These are phyloP conservation scores for Bicyclus anynana DNA, from an alignment of 1,140 invertebrate species.

Conservation along the genomic window DNA sequence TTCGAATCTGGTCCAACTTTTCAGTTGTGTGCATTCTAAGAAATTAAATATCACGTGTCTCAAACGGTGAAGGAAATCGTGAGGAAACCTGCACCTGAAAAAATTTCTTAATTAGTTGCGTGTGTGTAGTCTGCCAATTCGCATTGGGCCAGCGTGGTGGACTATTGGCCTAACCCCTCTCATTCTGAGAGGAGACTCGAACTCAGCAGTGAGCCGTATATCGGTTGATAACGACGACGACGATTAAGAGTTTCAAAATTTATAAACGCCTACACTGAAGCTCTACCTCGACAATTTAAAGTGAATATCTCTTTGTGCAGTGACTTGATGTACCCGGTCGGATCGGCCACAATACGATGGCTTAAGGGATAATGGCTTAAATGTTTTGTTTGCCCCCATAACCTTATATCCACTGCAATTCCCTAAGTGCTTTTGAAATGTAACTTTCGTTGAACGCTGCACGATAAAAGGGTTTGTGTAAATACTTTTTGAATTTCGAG, in stretches of 20 bases:
- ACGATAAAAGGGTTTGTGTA: not conserved
- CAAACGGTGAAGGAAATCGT: too few species aligned
- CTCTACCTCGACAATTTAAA: not conserved
- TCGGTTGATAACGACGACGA: too few species aligned
- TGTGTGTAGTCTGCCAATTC: too few species aligned
- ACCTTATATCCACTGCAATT: slow-evolving; percentile 6
- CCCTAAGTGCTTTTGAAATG: not conserved
- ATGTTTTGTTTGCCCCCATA: slow-evolving; percentile 2
- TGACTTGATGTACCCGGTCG: not conserved
- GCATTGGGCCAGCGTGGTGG: too few species aligned
- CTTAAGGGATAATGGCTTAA: slow-evolving; percentile 10
- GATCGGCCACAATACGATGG: slow-evolving; percentile 1
- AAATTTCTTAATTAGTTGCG: too few species aligned
- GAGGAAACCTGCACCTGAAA: too few species aligned
- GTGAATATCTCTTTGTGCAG: slow-evolving; percentile 2
- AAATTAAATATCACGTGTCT: too few species aligned
- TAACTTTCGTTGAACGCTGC: not conserved
- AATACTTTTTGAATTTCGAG: not conserved
- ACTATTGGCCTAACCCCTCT: too few species aligned
- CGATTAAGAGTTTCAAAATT: not conserved
- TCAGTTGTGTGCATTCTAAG: too few species aligned
- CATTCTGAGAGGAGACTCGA: too few species aligned
- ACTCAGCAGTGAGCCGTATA: too few species aligned
- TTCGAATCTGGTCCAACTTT: too few species aligned
- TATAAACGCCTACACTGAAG: not conserved